Base-by-base conservation (phyloP, 2,888 invertebrate genomes). In the Tetragonula carbonaria region DNA sequence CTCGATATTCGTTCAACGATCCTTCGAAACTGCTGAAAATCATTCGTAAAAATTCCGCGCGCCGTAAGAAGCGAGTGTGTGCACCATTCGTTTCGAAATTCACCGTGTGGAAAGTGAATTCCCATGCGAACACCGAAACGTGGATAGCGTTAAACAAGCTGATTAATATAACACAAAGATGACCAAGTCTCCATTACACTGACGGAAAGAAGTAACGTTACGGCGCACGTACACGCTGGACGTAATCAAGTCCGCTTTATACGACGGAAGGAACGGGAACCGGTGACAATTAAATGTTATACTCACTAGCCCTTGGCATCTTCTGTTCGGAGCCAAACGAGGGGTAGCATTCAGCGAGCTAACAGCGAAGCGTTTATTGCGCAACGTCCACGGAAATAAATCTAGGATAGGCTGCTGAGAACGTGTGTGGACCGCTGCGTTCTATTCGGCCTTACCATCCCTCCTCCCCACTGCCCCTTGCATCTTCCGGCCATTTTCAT, bases 321-420 rank as follows among this genome's bases (percentile, higher is more conserved):
- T 88, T 45, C 67, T 88, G 80, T 82, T 82, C 70, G 81, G 62
- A 73, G 77, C 68, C 18, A 38, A 74, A 74, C 70, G 82, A 83
- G 88, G 87, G 84, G 78, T 82, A 84, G 84, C 74, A 65, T 45
- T 80, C 70, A 70, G 73, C 74, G 81, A 87, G 86, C 80, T 85
- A 80, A 78, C 72, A 77, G 74, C 88, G 83, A 76, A 86, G 86
- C 89, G 85, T 84, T 74, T 78, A 91, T 92, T 92, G 91, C 92
- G 92, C 91, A 92, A 92, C 90, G 85, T 90, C 89, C 90, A 92
- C 92, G 92, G 92, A 92, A 92, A 92, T 92, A 92, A 92, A 92
- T 92, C 90, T 92, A 92, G 92, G 92, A 92, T 92, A 91, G 91
- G 92, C 92, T 92, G 91, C 90, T 87, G 90, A 83, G 89, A 88